Evolutionary conservation across 2,888 invertebrate species (phyloP), one percentile per base, ranked within the genome.

Genomic region (Thymelicus sylvestris): DNA sequence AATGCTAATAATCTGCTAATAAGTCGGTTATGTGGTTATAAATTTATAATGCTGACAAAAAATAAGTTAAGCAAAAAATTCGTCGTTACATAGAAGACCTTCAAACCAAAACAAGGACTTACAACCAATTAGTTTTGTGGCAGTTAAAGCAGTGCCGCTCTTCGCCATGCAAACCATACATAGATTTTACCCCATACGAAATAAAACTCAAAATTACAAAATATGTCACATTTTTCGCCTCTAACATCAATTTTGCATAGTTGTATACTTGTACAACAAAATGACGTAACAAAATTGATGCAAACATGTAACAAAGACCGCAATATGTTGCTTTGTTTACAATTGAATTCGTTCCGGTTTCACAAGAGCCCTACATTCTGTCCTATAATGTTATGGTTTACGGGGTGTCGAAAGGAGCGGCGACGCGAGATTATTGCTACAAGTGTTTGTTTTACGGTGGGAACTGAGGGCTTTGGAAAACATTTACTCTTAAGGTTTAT

Each of bases 391-490:
- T 70, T 65, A 66, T 66, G 31, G 73, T 81, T 82, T 81, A 85
- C 82, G 81, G 79, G 78, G 83, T 86, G 85, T 80, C 76, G 87
- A 87, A 91, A 89, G 81, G 89, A 85, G 77, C 88, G 82, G 78
- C 76, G 83, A 80, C 78, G 64, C 24, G 80, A 85, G 83, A 84
- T 88, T 85, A 84, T 81, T 78, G 79, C 48, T 68, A 61, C 57
- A 61, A 74, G 74, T 73, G 72, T 71, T 75, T 69, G 72, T 65
- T 72, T 72, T 74, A 74, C 61, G 73, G 71, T 74, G 75, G 74
- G 74, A 75, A 75, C 66, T 62, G 55, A 59, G 67, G 65, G 39
- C 72, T 66, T 69, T 57, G 41, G 68, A 63, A 66, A 69, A 62
- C 61, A 59, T 69, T 69, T 66, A 70, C 59, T 69, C 65, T 64